Base-by-base conservation (phyloP, 2,113 vertebrate genomes). In the Irena cyanogastra region DNA sequence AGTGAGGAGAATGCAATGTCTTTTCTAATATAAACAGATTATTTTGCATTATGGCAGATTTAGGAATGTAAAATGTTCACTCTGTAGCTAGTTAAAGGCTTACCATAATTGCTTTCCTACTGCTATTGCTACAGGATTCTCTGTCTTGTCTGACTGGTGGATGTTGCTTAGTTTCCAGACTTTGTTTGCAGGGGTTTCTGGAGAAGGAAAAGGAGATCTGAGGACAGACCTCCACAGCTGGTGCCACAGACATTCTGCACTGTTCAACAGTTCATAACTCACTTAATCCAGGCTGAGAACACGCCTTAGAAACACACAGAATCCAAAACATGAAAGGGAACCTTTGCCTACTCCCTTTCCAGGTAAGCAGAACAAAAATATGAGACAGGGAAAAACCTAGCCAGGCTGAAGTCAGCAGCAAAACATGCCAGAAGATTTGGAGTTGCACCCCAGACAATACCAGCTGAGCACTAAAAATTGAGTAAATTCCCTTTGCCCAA, bases 11-110 rank as follows among this genome's bases (percentile, higher is more conserved):
- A 97, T 90, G 83, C 83, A 96, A 95, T 93, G 86, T 87, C 89
- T 93, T 91, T 79, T 70, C 94, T 96, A 95, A 97, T 93, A 90
- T 96, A 93, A 94, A 96, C 95, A 96, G 95, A 95, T 95, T 96
- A 90, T 94, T 97, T 68, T 97, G 80, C 83, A 95, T 93, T 95
- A 93, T 79, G 77, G 80, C 49, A 96, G 88, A 88, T 93, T 90
- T 92, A 92, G 88, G 86, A 97, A 97, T 72, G 92, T 79, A 93
- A 96, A 90, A 90, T 79, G 92, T 83, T 96, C 88, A 53, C 54
- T 96, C 86, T 57, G 68, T 70, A 94, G 88, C 79, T 94, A 95
- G 95, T 96, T 96, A 95, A 96, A 94, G 76, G 95, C 94, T 97
- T 96, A 95, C 45, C 57, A 72, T 96, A 96, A 96, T 96, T 96